A percentile compares a stretch with the other conserved stretches of the same genome.
These are phyloP conservation scores for Ophonus ardosiacus DNA, from an alignment of 2,888 invertebrate genomes.

Conservation along the genomic window DNA sequence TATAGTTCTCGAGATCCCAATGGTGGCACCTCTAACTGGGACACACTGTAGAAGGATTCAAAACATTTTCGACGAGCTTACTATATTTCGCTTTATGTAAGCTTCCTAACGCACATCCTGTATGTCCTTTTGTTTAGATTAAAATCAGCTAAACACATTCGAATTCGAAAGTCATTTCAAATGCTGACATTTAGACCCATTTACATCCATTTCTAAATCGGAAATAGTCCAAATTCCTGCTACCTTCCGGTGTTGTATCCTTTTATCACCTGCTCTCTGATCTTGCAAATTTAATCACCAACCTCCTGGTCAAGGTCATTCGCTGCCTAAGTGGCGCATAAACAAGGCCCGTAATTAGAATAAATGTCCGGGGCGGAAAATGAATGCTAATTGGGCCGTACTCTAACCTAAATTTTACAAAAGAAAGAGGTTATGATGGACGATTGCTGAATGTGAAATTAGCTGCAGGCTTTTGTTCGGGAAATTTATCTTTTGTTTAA, in stretches of 20 bases:
- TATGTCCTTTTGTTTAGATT: no score
- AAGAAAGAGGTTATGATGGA: constrained; percentile 18
- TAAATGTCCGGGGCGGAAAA: constrained; percentile 11
- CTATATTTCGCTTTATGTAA: no score
- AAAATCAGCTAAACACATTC: no score
- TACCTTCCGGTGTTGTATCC: background rate
- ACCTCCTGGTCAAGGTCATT: constrained; percentile 19
- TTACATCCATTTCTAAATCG: background rate
- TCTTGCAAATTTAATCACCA: constrained; percentile 19
- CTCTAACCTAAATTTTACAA: constrained; percentile 19
- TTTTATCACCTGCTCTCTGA: background rate
- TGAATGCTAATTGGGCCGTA: constrained; percentile 25
- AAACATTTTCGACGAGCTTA: no score
- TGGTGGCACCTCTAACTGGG: no score
- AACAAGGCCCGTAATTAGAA: constrained; percentile 41
- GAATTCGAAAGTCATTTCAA: no score
- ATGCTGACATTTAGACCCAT: no score
- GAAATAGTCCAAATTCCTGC: background rate
- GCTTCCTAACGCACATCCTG: no score
- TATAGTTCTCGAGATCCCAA: no score
- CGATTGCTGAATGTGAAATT: constrained; percentile 28
- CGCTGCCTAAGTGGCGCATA: constrained; percentile 11
- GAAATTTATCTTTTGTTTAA: constrained; percentile 22
- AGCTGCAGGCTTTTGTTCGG: constrained; percentile 8
- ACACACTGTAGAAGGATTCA: no score